Evolutionary conservation across 1,140 invertebrate species (phyloP), one percentile per base, ranked within the genome.

Genomic region (Pantala flavescens): DNA sequence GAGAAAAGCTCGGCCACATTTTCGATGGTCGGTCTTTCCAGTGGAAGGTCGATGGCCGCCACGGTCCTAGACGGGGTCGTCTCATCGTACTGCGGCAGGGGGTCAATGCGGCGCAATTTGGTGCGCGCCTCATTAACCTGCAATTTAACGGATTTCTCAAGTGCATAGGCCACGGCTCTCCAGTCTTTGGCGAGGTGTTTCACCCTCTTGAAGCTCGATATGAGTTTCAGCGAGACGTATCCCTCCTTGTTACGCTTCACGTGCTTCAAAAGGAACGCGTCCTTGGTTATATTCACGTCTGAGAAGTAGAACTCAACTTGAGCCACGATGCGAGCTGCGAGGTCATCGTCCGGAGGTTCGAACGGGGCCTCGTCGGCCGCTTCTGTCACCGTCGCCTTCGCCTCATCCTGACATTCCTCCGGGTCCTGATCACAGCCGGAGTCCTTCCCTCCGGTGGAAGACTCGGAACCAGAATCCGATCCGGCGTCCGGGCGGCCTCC

Each of bases 291-390:
- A 81, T 96, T 96, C 21, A 91, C 93, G 81, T 98, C 95, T 74
- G 94, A 95, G 81, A 98, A 97, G 82, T 97, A 97, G 81, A 93
- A 96, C 83, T 96, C 94, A 10, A 96, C 93, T 81, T 95, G 92
- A 55, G 90, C 86, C 55, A 93, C 88, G 75, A 95, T 94, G 77
- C 90, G 88, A 24, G 90, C 87, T 0, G 90, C 88, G 23, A 92
- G 81, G 78, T 93, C 91, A 7, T 92, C 91, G 74, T 87, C 88
- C 1, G 90, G 90, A 1, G 80, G 78, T 0, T 81, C 78, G 73
- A 83, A 84, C 24, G 80, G 78, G 21, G 79, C 71, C 71, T 72
- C 71, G n/a, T 72, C 71, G 5, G 19, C 71, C 14, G 71, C 23
- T 19, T 3, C 19, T 16, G 49, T 63, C 49, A 63, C 16, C 49